Evolutionary conservation across 2,797 vertebrate species (phyloP).

Genomic region (Tachyglossus aculeatus): DNA sequence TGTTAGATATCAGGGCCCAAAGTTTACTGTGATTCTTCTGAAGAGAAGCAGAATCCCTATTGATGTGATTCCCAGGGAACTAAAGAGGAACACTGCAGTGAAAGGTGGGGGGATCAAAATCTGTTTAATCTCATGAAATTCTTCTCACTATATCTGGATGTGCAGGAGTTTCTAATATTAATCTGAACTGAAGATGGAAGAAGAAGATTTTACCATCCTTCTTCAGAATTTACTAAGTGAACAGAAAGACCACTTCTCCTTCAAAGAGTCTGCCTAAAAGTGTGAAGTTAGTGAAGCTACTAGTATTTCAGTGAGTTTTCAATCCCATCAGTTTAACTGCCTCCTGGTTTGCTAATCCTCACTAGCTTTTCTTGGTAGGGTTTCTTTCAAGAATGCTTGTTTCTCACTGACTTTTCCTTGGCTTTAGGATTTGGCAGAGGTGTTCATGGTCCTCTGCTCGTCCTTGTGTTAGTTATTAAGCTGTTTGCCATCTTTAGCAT

Average conservation of each 20-base stretch:
- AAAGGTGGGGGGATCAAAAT: background rate
- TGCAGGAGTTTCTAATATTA: slow-evolving; percentile 20
- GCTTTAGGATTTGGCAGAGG: slow-evolving; percentile 32
- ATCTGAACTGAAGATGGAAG: slow-evolving; percentile 7
- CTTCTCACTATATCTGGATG: background rate
- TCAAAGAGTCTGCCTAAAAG: background rate
- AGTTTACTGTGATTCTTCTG: background rate
- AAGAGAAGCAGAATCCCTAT: background rate
- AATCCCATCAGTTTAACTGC: slow-evolving; percentile 2
- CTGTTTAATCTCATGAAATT: background rate
- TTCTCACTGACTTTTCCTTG: slow-evolving; percentile 40
- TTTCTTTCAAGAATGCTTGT: slow-evolving; percentile 6
- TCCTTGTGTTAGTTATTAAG: slow-evolving; percentile 52
- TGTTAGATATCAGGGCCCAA: background rate
- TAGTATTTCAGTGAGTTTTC: slow-evolving; percentile 37
- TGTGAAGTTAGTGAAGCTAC: slow-evolving; percentile 7
- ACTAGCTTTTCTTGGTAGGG: slow-evolving; percentile 16
- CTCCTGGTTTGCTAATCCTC: slow-evolving; percentile 16
- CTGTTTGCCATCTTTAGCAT: slow-evolving; percentile 48
- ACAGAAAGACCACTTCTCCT: background rate
- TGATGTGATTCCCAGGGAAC: background rate
- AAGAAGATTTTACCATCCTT: background rate
- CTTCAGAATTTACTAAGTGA: background rate
- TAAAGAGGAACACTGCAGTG: background rate
- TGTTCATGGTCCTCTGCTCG: slow-evolving; percentile 34